Base-by-base conservation (phyloP, 2,113 vertebrate genomes). In the Turnix velox region DNA sequence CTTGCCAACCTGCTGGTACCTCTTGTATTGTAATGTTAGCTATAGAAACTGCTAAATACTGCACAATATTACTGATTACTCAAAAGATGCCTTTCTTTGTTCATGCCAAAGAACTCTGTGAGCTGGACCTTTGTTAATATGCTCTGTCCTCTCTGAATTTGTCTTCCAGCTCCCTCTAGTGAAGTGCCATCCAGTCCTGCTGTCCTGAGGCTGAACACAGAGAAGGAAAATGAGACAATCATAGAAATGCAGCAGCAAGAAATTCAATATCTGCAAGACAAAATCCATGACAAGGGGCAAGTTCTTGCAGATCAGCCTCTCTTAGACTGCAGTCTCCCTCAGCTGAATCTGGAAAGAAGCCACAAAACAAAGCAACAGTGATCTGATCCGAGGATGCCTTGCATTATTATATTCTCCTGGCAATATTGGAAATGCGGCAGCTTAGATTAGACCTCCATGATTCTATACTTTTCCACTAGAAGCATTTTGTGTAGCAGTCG, bases 181-280 rank as follows among this genome's bases (percentile, higher is more conserved):
- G 94, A 95, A 17, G 33, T 17, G 7, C 7, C 18, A 16, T 57
- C 65, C 6, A 12, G 84, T 16, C 8, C 92, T 35, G 33, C 92
- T 73, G 76, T 97, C 63, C 39, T 82, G 45, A 96, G 97, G 68
- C 90, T 98, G 75, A 98, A 98, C 31, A 92, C 96, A 51, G 95
- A 98, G 68, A 96, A 98, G 54, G 98, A 99, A 96, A 96, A 71
- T 0, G 95, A 97, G 86, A 97, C 97, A 72, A 98, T 98, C 63
- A 98, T 98, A 57, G 97, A 98, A 94, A 98, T 98, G 95, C 98
- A 99, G 43, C 96, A 95, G 55, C 68, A 96, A 22, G 98, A 98
- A 97, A 98, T 98, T 87, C 97, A 97, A 15, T 94, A 94, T 23
- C 97, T 98, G 37, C 88, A 94, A 87, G 96, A 98, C n/a, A 94